A percentile compares a stretch with the other conserved stretches of the same genome.
Conservation (phyloP, 2,888 invertebrate species). For the Phoronis australis region DNA sequence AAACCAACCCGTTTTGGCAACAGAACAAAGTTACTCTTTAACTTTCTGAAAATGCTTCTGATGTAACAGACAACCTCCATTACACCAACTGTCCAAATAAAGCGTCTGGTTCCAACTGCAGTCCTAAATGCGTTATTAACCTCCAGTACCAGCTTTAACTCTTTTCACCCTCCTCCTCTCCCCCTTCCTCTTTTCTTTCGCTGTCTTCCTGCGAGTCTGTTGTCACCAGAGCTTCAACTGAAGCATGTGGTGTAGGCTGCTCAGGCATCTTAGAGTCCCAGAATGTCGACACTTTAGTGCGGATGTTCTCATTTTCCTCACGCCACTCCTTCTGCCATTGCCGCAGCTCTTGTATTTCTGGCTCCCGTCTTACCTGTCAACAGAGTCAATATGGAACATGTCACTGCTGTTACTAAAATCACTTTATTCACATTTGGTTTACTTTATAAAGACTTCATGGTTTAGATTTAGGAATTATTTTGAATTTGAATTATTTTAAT, state of each 20-base stretch:
- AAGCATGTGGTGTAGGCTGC: neutral
- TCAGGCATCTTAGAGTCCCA: slow-evolving; percentile 23
- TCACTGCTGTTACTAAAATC: neutral
- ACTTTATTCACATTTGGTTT: neutral
- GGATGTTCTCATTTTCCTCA: slow-evolving; percentile 42
- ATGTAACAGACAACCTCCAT: too few relatives aligned
- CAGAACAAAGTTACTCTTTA: too few relatives aligned
- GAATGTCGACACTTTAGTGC: slow-evolving; percentile 41
- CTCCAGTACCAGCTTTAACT: too few relatives aligned
- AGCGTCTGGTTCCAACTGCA: too few relatives aligned
- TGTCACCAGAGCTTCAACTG: too few relatives aligned
- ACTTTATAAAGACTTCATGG: neutral
- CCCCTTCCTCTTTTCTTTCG: too few relatives aligned
- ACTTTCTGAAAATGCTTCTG: too few relatives aligned
- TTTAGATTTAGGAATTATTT: neutral
- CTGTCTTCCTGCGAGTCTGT: too few relatives aligned
- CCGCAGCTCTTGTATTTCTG: slow-evolving; percentile 48
- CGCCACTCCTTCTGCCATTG: slow-evolving; percentile 51
- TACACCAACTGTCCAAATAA: too few relatives aligned
- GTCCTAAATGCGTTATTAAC: too few relatives aligned
- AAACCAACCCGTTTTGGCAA: too few relatives aligned
- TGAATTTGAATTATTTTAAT: neutral
- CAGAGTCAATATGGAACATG: neutral
- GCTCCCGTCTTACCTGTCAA: slow-evolving; percentile 39
- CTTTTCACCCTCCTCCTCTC: too few relatives aligned